phyloP scores from a whole-genome alignment of 2,797 vertebrate genomes.

The Garrulus glandarius region DNA sequence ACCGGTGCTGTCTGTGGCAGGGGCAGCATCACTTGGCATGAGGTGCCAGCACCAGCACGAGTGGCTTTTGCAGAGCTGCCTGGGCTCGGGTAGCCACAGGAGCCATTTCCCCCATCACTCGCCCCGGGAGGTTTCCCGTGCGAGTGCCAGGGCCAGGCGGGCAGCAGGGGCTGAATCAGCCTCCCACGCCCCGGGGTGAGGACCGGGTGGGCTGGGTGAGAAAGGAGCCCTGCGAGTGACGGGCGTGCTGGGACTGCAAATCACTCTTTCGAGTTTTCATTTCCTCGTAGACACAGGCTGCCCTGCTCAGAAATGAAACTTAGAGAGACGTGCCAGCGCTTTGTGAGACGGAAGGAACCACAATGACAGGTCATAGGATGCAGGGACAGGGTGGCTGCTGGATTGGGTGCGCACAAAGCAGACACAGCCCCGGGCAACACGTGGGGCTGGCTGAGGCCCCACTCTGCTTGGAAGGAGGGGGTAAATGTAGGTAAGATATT shows the following conservation, averaged over 20 bases:
- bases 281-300: constrained; percentile 30
- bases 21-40: fast-evolving
- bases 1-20: not conserved
- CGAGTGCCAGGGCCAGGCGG: fast-evolving
- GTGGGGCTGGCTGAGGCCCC: not conserved
- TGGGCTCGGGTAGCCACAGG: not conserved
- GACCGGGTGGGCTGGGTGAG: not conserved
- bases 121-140: not conserved
- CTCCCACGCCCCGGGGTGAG: not conserved
- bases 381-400: not conserved
- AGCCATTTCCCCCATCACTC: fast-evolving
- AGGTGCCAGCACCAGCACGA: fast-evolving
- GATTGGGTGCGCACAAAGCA: fast-evolving
- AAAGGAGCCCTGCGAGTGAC: not conserved
- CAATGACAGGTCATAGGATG: fast-evolving
- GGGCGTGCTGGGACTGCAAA: not conserved
- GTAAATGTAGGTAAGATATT: not conserved
- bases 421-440: not conserved
- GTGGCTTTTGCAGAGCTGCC: not conserved
- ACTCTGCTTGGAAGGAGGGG: not conserved
- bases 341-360: not conserved
- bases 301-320: constrained; percentile 58
- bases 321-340: not conserved
- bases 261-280: constrained; percentile 44
- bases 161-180: not conserved